phyloP scores from a whole-genome alignment of 2,797 vertebrate genomes.

The Schizopygopsis pylzovi region DNA sequence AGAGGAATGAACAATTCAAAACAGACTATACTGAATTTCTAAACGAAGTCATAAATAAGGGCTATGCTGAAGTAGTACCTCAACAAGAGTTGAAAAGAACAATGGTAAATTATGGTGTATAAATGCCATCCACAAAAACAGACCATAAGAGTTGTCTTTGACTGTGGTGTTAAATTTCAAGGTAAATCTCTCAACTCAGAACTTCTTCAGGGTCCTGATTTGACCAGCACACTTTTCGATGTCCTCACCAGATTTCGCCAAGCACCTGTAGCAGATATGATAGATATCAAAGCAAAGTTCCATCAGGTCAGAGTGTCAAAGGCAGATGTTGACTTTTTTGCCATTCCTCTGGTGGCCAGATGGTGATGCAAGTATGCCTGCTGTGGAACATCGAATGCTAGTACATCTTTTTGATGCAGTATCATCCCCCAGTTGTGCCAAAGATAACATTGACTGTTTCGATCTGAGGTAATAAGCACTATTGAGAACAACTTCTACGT shows the following conservation, averaged over 20 bases:
- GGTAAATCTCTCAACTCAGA: constrained; percentile 28
- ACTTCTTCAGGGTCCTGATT: constrained; percentile 33
- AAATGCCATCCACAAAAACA: constrained; percentile 22
- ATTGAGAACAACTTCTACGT: constrained; percentile 39
- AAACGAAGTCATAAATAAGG: neutral
- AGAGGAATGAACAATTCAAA: neutral
- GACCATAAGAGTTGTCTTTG: constrained; percentile 27
- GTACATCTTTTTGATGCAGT: constrained; percentile 20
- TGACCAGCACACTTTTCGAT: constrained; percentile 23
- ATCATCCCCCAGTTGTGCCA: constrained; percentile 30
- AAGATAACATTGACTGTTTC: neutral
- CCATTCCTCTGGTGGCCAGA: constrained; percentile 42
- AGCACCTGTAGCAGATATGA: constrained; percentile 19
- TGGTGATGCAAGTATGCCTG: neutral
- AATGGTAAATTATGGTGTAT: constrained; percentile 12
- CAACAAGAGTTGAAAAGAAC: neutral
- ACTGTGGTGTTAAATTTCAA: constrained; percentile 15
- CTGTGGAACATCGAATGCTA: constrained; percentile 38
- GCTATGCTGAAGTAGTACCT: constrained; percentile 5
- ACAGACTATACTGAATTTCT: neutral
- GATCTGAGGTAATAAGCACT: neutral
- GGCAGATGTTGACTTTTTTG: constrained; percentile 23
- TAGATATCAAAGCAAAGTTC: constrained; percentile 30
- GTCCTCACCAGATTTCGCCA: constrained; percentile 19
- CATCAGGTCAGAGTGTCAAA: constrained; percentile 5